phyloP scores from a whole-genome alignment of 2,888 invertebrate species.

The Synanthedon andrenaeformis region DNA sequence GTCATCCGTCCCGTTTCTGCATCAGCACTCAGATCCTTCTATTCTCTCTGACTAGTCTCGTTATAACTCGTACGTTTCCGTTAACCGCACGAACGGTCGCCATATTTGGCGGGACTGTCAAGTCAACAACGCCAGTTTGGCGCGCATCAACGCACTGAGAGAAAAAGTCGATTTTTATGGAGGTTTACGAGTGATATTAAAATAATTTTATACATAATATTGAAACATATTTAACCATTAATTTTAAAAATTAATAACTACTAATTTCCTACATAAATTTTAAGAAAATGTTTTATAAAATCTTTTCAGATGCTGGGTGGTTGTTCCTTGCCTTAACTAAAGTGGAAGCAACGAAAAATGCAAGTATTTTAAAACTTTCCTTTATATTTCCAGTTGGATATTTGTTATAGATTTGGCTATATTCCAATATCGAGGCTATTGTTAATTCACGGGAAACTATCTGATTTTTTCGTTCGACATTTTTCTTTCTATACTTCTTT shows the following conservation, averaged over 20 bases:
- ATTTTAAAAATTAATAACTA: neutral
- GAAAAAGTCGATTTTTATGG: conserved; percentile 47
- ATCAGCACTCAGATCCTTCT: conserved; percentile 41
- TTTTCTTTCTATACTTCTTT: neutral
- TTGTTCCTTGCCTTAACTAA: neutral
- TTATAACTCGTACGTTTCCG: conserved; percentile 65
- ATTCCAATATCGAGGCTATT: neutral
- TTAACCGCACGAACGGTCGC: conserved; percentile 64
- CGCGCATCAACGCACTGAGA: conserved; percentile 49
- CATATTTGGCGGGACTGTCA: conserved; percentile 70
- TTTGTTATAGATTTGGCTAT: neutral
- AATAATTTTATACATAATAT: no score
- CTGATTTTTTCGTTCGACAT: neutral
- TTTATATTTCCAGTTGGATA: neutral
- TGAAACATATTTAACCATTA: neutral
- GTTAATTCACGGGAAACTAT: neutral
- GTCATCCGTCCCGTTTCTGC: conserved; percentile 59
- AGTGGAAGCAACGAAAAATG: neutral
- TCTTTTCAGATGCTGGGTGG: neutral
- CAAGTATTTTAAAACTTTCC: neutral
- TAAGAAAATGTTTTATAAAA: neutral
- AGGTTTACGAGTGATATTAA: neutral
- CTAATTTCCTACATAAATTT: no score
- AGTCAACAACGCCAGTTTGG: conserved; percentile 65
- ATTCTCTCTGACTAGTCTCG: conserved; percentile 64